These are phyloP conservation scores for Menidia menidia DNA, from an alignment of 2,797 vertebrate species.

Conservation along the genomic window DNA sequence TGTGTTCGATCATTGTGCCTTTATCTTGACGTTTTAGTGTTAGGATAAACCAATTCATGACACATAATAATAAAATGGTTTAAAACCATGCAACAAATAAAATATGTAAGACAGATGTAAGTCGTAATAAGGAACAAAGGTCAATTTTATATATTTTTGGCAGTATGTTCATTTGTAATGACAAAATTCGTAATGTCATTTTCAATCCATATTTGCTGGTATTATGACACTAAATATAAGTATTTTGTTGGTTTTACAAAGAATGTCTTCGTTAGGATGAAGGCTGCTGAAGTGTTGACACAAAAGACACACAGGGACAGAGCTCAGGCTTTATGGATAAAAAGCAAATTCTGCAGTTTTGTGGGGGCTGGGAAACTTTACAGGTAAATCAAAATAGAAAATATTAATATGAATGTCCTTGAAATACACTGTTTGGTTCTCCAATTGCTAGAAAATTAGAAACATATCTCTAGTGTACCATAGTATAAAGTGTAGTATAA, in stretches of 20 bases:
- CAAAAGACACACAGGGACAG: not conserved
- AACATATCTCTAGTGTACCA: not conserved
- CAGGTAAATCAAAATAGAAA: not conserved
- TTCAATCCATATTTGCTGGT: too few relatives aligned
- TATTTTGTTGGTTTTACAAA: not conserved
- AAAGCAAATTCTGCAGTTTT: not conserved
- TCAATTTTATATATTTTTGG: not conserved
- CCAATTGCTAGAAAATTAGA: not conserved
- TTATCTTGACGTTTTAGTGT: slow-evolving; percentile 14
- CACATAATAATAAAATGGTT: not conserved
- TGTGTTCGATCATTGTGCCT: slow-evolving; percentile 20
- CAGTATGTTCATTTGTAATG: not conserved
- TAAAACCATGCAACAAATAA: slow-evolving; percentile 4
- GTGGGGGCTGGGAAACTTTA: too few relatives aligned
- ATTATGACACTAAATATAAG: not conserved
- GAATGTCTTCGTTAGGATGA: too few relatives aligned
- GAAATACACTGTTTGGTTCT: not conserved
- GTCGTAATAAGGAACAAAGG: not conserved
- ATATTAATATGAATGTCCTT: not conserved
- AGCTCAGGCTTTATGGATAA: not conserved
- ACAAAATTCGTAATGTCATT: not conserved
- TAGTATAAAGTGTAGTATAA: too few relatives aligned
- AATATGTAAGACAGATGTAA: not conserved
- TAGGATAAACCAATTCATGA: slow-evolving; percentile 18
- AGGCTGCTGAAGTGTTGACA: too few relatives aligned